Percentiles rank a stretch among this genome's conserved stretches.
phyloP scores from a whole-genome alignment of 2,797 vertebrate genomes.

The Graptemys geographica region DNA sequence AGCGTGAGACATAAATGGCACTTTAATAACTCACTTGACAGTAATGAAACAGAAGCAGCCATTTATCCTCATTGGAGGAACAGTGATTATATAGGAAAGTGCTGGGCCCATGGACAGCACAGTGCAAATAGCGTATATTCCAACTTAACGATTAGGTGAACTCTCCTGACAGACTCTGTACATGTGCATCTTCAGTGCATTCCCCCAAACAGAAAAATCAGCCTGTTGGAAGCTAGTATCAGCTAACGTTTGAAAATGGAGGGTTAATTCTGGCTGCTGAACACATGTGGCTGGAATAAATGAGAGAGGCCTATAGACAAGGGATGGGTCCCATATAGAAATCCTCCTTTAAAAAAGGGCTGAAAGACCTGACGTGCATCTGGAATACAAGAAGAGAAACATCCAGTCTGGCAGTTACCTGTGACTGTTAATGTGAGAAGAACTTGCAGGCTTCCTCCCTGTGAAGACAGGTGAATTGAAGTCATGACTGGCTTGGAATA shows the following conservation, averaged over 20 bases:
- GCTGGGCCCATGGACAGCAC: constrained; percentile 34
- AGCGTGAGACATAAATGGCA: constrained; percentile 36
- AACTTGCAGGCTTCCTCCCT: background rate
- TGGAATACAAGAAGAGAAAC: background rate
- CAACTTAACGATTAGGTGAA: constrained; percentile 57
- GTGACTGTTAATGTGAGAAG: background rate
- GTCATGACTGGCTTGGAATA: background rate
- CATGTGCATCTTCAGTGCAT: constrained; percentile 12
- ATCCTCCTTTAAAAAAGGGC: background rate
- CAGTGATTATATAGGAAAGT: constrained; percentile 59
- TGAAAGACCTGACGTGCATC: background rate
- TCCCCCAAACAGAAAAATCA: constrained; percentile 56
- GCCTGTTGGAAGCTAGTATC: constrained; percentile 44
- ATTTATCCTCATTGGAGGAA: constrained; percentile 68
- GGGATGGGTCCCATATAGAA: background rate
- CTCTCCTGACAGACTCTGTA: constrained; percentile 25
- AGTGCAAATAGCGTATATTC: constrained; percentile 62
- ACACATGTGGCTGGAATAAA: background rate
- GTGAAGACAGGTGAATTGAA: background rate
- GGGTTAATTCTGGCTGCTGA: constrained; percentile 42
- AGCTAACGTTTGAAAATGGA: constrained; percentile 9
- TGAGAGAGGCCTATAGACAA: background rate
- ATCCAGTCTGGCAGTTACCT: background rate
- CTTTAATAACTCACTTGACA: constrained; percentile 66
- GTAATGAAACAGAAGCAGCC: constrained; percentile 67